phyloP scores from a whole-genome alignment of 2,113 vertebrate species.

The Ammodramus savannarum region DNA sequence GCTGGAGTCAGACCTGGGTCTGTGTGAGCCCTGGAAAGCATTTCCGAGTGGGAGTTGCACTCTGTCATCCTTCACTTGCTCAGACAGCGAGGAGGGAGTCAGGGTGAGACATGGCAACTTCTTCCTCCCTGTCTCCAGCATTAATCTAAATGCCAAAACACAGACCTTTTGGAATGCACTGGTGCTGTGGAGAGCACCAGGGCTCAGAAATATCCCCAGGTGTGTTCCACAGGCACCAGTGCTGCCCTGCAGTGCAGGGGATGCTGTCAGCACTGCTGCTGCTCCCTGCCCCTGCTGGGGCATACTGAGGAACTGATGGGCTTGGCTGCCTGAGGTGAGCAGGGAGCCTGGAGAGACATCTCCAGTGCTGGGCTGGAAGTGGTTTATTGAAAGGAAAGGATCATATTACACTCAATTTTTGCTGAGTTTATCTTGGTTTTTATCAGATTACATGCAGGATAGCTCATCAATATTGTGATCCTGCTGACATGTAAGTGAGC shows the following conservation, averaged over 20 bases:
- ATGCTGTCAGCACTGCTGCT: background rate
- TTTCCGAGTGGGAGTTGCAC: constrained; percentile 63
- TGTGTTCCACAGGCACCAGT: background rate
- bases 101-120: constrained; percentile 56
- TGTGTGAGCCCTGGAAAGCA: constrained; percentile 20
- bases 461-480: constrained; percentile 67
- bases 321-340: background rate
- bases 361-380: background rate
- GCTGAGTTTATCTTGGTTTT: constrained; percentile 66
- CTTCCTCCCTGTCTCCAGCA: constrained; percentile 72
- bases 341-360: background rate
- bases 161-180: constrained; percentile 70
- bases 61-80: constrained; percentile 40
- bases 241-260: background rate
- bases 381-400: constrained; percentile 41
- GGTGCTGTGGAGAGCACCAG: constrained; percentile 53
- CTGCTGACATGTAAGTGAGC: constrained; percentile 49
- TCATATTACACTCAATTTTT: constrained; percentile 49
- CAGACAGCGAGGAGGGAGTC: constrained; percentile 50
- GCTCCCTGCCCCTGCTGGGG: background rate
- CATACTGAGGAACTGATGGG: background rate
- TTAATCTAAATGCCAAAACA: constrained; percentile 71
- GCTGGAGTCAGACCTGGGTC: background rate
- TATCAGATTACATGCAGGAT: constrained; percentile 51
- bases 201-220: constrained; percentile 72